phyloP scores from a whole-genome alignment of 1,140 invertebrate genomes.

The Zaprionus davidi region DNA sequence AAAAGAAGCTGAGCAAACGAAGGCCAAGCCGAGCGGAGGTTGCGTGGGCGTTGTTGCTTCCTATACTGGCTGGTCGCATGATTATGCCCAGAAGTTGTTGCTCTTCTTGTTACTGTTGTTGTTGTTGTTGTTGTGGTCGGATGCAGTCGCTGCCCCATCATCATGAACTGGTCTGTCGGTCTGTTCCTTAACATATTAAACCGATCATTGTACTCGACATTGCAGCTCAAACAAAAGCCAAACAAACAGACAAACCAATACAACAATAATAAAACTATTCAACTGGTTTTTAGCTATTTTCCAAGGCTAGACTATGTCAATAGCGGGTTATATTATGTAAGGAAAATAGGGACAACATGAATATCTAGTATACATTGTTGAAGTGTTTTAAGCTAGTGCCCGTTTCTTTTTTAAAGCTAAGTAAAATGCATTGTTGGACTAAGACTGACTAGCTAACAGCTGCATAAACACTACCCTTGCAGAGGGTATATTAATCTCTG shows the following conservation, averaged over 20 bases:
- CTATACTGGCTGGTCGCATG: conserved; percentile 44
- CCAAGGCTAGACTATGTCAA: conserved; percentile 34
- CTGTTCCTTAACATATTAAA: conserved; percentile 73
- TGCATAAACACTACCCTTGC: neutral
- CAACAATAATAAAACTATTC: conserved; percentile 30
- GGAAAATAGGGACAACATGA: neutral
- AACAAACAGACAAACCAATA: conserved; percentile 53
- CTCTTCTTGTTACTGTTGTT: conserved; percentile 27
- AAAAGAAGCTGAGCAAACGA: conserved; percentile 50
- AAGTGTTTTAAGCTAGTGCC: neutral
- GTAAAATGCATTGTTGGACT: neutral
- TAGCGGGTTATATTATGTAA: neutral
- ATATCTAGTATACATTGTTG: neutral
- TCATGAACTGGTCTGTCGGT: conserved; percentile 17
- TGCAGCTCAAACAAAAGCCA: conserved; percentile 50
- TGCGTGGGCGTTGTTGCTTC: conserved; percentile 46
- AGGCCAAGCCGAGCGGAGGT: conserved; percentile 38
- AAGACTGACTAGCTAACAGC: neutral
- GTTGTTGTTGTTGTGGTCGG: conserved; percentile 33
- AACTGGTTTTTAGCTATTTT: conserved; percentile 9
- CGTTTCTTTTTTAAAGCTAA: neutral
- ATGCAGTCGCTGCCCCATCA: conserved; percentile 21
- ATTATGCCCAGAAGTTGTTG: conserved; percentile 49
- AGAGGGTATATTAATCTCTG: too few relatives aligned
- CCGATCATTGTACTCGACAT: conserved; percentile 76